These are phyloP conservation scores for Equus przewalskii DNA, from an alignment of 2,113 vertebrate species.

Conservation along the genomic window DNA sequence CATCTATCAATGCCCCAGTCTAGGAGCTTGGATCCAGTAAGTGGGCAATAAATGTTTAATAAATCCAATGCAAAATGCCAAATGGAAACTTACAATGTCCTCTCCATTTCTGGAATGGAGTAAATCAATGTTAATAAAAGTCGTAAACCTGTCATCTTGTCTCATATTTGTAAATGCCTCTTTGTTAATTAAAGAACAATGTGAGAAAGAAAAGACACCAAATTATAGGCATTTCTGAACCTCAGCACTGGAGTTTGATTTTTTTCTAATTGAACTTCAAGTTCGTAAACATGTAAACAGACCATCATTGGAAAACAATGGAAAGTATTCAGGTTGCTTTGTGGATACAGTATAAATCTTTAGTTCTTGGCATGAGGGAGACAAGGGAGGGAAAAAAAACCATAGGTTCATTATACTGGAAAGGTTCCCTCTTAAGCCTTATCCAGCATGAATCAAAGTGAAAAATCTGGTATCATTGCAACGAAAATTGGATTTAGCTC, in stretches of 20 bases:
- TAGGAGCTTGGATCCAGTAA: background rate
- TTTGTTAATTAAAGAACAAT: constrained; percentile 20
- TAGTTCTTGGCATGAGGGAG: background rate
- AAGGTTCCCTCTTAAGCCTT: constrained; percentile 50
- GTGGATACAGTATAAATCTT: constrained; percentile 34
- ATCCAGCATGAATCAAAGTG: constrained; percentile 62
- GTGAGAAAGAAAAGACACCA: background rate
- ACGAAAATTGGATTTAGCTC: constrained; percentile 68
- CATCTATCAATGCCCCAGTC: background rate
- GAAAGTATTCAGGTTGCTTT: background rate
- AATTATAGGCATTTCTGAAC: background rate
- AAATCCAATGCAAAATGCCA: background rate
- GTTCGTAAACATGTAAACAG: constrained; percentile 48
- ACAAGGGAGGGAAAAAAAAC: background rate
- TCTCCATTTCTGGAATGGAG: background rate
- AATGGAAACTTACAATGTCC: background rate
- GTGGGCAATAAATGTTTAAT: background rate
- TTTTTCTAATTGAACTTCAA: constrained; percentile 25
- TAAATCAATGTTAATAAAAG: background rate
- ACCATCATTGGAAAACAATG: background rate
- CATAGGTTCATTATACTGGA: background rate
- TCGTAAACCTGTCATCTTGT: background rate
- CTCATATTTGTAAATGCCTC: background rate
- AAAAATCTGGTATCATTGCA: constrained; percentile 69
- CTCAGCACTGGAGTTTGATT: background rate